Evolutionary conservation across 2,113 vertebrate genomes (phyloP).

Genomic region (Apteryx owenii): DNA sequence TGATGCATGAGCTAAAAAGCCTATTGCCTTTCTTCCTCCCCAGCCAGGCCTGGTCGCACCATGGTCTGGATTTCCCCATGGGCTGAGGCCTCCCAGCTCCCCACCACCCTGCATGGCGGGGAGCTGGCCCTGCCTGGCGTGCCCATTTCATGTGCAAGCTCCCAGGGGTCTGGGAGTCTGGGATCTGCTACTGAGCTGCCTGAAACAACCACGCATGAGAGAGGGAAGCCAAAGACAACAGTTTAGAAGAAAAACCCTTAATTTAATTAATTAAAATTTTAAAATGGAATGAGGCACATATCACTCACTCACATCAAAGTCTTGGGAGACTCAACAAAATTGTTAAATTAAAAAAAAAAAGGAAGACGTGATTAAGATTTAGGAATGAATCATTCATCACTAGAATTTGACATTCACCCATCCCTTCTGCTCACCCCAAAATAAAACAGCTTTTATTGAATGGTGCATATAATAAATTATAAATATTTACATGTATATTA

Average conservation of each 20-base stretch:
- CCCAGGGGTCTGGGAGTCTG: too few relatives aligned
- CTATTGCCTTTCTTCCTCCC: background rate
- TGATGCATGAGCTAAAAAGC: background rate
- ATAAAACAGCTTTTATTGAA: background rate
- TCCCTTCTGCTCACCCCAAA: background rate
- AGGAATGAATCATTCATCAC: background rate
- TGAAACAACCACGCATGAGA: background rate
- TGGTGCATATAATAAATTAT: background rate
- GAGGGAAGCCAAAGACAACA: background rate
- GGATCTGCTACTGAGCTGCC: background rate
- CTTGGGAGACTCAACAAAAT: background rate
- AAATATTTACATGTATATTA: background rate
- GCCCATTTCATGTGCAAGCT: background rate
- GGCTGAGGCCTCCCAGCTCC: background rate
- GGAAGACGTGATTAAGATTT: background rate
- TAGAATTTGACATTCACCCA: background rate
- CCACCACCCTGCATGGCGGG: rapidly evolving
- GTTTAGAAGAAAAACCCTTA: background rate
- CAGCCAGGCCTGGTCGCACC: background rate
- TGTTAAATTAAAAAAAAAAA: background rate
- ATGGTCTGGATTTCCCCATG: background rate
- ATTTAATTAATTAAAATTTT: background rate
- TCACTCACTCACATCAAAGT: background rate
- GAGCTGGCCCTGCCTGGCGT: background rate
- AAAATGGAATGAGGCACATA: rapidly evolving